Base-by-base conservation (phyloP, 2,888 invertebrate genomes). In the Lochmaea crataegi region DNA sequence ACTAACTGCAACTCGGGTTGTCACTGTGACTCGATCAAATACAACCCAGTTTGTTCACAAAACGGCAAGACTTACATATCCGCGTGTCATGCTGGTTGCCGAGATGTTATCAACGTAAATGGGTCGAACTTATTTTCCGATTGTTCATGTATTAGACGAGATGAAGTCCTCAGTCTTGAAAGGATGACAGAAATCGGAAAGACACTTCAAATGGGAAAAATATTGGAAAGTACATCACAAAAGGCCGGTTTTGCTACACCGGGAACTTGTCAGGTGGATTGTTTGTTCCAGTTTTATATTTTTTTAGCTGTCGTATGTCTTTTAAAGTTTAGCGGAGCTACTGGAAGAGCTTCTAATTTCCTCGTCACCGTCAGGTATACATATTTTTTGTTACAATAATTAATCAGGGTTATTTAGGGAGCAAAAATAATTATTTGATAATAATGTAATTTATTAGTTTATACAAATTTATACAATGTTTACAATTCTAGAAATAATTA, bases 1-100 rank as follows among this genome's bases (percentile, higher is more conserved):
- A 83, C 87, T 26, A 82, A 86, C 1, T 94, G 94, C 82, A 93
- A 92, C 81, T 86, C 88, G 18, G 87, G 89, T 73, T 94, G 94
- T 82, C 86, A 90, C 75, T 94, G 94, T 84, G 91, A 92, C 79
- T 92, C 91, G 80, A 91, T 92, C 26, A 91, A 92, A 76, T 94
- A 93, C 82, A 92, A 93, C 65, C 94, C 94, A 0, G 92, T 94
- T 0, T 94, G 94, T 82, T 90, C 91, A 5, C 88, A 90, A 75
- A 90, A 90, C 75, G 89, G 90, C 0, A 80, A 77, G 51, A 89
- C 90, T 2, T 94, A 91, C 82, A 94, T 94, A 79, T 94, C 94
- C 0, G 92, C 94, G 6, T 95, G 95, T 82, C 93, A 94, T 83
- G 94, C 94, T 22, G 94, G 95, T 6, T 94, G 94, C 83, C 89